A percentile compares a stretch with the other conserved stretches of the same genome.
Conservation (phyloP, 2,113 vertebrate species). For the Pomatorhinus ruficollis region DNA sequence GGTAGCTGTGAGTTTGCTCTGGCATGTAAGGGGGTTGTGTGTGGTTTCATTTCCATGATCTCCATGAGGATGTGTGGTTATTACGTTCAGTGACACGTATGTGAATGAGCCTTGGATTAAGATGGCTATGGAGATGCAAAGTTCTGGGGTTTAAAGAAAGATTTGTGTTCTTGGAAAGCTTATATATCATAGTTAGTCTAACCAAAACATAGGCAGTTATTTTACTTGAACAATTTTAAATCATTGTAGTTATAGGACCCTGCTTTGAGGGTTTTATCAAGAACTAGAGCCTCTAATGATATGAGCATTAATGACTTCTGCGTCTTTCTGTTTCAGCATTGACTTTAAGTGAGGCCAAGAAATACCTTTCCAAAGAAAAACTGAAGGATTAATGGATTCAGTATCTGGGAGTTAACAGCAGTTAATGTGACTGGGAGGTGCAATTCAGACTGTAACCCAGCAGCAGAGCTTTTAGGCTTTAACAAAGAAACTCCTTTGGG, state of each 20-base stretch:
- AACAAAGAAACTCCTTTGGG: background rate
- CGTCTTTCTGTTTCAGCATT: background rate
- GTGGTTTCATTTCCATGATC: background rate
- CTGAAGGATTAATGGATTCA: background rate
- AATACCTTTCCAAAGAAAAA: background rate
- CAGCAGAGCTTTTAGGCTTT: background rate
- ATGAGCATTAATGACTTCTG: background rate
- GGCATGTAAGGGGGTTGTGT: background rate
- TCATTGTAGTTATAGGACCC: fast-evolving
- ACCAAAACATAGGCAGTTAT: background rate
- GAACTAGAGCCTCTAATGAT: background rate
- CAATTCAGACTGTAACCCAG: background rate
- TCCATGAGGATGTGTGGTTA: background rate
- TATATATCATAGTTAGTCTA: background rate
- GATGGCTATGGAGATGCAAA: background rate
- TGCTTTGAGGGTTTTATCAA: background rate
- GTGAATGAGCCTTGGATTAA: background rate
- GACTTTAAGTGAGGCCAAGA: background rate
- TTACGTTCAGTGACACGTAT: fast-evolving
- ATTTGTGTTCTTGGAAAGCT: background rate
- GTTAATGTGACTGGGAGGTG: background rate
- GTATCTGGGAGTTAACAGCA: background rate
- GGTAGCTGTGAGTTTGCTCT: background rate
- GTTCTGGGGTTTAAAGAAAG: background rate
- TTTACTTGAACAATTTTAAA: background rate